phyloP scores from a whole-genome alignment of 2,888 invertebrate species.

The Poecilus cupreus region DNA sequence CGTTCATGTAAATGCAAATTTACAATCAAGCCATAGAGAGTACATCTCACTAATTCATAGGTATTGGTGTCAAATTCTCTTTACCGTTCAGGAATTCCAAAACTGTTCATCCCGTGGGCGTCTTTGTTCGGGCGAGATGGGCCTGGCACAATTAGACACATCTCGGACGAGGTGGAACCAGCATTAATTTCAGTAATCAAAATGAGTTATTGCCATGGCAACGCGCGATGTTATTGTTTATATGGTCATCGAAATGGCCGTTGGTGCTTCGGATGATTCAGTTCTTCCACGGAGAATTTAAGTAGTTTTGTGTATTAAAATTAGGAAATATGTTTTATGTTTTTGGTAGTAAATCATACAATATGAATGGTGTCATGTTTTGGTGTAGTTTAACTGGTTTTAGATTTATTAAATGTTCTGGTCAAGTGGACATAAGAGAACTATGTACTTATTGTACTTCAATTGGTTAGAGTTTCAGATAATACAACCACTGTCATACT shows the following conservation, averaged over 20 bases:
- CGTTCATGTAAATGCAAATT: conserved; percentile 20
- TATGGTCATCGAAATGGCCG: conserved; percentile 6
- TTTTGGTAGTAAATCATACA: background rate
- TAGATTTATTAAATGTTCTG: too few species aligned
- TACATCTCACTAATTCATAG: background rate
- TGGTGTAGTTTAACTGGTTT: background rate
- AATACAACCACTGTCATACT: too few species aligned
- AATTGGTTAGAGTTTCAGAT: too few species aligned
- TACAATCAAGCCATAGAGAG: background rate
- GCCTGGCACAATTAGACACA: conserved; percentile 48
- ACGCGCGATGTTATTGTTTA: conserved; percentile 52
- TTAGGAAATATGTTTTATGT: conserved; percentile 19
- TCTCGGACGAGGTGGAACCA: background rate
- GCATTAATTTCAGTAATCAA: conserved; percentile 54
- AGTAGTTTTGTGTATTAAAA: conserved; percentile 29
- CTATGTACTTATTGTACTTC: too few species aligned
- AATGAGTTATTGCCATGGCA: conserved; percentile 48
- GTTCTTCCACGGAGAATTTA: background rate
- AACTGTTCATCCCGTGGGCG: conserved; percentile 6
- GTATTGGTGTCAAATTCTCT: too few species aligned
- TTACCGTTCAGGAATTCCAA: conserved; percentile 9
- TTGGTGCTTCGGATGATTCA: background rate
- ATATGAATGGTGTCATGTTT: background rate
- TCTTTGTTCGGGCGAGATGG: background rate
- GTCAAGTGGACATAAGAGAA: too few species aligned